These are phyloP conservation scores for Micromys minutus DNA, from an alignment of 2,113 vertebrate genomes.

Conservation along the genomic window DNA sequence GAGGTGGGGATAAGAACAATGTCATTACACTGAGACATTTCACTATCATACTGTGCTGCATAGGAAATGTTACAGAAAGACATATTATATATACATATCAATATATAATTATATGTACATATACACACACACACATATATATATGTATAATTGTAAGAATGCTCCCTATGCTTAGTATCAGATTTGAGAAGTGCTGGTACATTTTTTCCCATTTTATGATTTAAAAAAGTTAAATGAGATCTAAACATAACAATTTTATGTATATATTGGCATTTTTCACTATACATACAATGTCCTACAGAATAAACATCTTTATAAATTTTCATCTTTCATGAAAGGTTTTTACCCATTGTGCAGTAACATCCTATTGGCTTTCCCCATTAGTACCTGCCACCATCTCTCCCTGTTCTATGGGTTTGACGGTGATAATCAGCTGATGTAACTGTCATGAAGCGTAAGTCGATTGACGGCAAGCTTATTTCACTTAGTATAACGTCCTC, in stretches of 20 bases:
- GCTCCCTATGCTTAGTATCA: not conserved
- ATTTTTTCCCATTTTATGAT: not conserved
- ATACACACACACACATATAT: too few species aligned
- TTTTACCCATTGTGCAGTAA: not conserved
- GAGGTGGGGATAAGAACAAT: not conserved
- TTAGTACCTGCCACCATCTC: not conserved
- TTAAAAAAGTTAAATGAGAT: not conserved
- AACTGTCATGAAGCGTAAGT: too few species aligned
- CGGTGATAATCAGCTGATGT: not conserved
- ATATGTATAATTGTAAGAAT: not conserved
- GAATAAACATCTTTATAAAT: not conserved
- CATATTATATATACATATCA: too few species aligned
- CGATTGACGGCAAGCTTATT: not conserved
- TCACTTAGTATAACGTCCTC: not conserved
- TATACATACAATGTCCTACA: not conserved
- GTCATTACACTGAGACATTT: not conserved
- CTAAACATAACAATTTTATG: not conserved
- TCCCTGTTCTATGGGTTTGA: not conserved
- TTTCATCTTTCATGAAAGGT: not conserved
- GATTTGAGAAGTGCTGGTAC: not conserved
- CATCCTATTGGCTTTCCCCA: not conserved
- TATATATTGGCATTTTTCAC: not conserved
- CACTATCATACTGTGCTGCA: not conserved
- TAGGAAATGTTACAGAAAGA: not conserved
- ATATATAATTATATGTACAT: too few species aligned